These are phyloP conservation scores for Cydia fagiglandana DNA, from an alignment of 1,140 invertebrate genomes.

Conservation along the genomic window DNA sequence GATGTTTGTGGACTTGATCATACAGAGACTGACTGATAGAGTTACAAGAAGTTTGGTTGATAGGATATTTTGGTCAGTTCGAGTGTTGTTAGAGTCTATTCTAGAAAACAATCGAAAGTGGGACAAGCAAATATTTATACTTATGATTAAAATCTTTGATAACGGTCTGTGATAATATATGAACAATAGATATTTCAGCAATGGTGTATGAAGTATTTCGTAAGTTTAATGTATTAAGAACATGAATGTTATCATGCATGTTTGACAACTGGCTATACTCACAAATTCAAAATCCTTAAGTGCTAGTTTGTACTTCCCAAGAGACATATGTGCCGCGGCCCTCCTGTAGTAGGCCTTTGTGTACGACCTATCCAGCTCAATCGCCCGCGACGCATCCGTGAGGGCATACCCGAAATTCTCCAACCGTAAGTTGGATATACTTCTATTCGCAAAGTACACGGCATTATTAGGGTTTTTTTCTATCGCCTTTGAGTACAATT, in stretches of 20 bases:
- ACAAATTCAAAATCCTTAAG: slow-evolving; percentile 98
- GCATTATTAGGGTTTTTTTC: slow-evolving; percentile 90
- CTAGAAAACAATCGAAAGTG: not conserved
- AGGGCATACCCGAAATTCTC: slow-evolving; percentile 97
- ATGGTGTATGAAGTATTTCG: no score
- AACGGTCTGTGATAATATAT: not conserved
- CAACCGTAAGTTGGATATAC: slow-evolving; percentile 94
- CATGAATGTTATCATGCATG: no score
- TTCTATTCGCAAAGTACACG: slow-evolving; percentile 95
- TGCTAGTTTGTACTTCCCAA: slow-evolving; percentile 98
- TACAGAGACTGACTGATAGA: no score
- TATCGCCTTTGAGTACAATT: slow-evolving; percentile 95
- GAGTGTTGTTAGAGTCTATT: not conserved
- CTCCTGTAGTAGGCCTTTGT: slow-evolving; percentile 97
- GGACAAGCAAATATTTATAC: not conserved
- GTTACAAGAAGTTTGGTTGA: not conserved
- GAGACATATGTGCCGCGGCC: slow-evolving; percentile 97
- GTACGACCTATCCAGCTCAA: slow-evolving; percentile 93
- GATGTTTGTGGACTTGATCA: no score
- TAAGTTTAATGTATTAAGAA: no score
- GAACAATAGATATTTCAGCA: not conserved
- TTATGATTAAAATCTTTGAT: slow-evolving; percentile 10
- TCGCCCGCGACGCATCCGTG: slow-evolving; percentile 93
- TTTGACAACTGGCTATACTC: slow-evolving; percentile 54
- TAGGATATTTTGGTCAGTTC: not conserved